Percentiles rank a stretch among this genome's conserved stretches.
phyloP scores from a whole-genome alignment of 2,888 invertebrate species.

The Campopleginae sp. region DNA sequence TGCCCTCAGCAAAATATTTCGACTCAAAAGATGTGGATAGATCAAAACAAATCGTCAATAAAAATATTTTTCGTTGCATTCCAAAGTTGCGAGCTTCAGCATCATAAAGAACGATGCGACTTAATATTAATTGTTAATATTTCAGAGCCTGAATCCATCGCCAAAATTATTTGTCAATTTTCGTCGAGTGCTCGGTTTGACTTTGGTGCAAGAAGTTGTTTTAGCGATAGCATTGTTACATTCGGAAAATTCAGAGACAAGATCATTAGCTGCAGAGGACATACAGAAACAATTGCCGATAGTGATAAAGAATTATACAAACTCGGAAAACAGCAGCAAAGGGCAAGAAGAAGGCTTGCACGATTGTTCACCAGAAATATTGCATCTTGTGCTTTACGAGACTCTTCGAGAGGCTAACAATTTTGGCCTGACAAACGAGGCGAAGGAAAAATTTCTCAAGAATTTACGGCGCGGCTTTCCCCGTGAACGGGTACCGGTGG shows the following conservation, averaged over 20 bases:
- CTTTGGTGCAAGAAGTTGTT: conserved; percentile 95
- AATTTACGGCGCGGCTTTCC: conserved; percentile 95
- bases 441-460: conserved; percentile 92
- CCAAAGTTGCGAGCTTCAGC: too few relatives aligned
- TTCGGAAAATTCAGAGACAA: conserved; percentile 91
- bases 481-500: conserved; percentile 93
- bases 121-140: conserved; percentile 17
- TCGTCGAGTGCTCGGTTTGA: conserved; percentile 93
- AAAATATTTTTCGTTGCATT: too few relatives aligned
- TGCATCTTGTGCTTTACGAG: conserved; percentile 91
- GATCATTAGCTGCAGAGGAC: conserved; percentile 90
- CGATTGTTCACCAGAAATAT: conserved; percentile 95
- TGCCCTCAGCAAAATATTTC: too few relatives aligned
- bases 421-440: conserved; percentile 89
- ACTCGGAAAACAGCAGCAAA: conserved; percentile 89
- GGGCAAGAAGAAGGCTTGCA: conserved; percentile 93
- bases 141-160: conserved; percentile 91
- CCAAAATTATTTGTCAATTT: conserved; percentile 93
- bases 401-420: conserved; percentile 85
- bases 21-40: too few relatives aligned
- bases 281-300: conserved; percentile 93
- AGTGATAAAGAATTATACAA: conserved; percentile 93
- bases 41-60: too few relatives aligned
- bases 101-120: too few relatives aligned
- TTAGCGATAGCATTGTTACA: conserved; percentile 94